Evolutionary conservation across 2,113 vertebrate species (phyloP), one percentile per base, ranked within the genome.

Genomic region (Leucopsar rothschildi): DNA sequence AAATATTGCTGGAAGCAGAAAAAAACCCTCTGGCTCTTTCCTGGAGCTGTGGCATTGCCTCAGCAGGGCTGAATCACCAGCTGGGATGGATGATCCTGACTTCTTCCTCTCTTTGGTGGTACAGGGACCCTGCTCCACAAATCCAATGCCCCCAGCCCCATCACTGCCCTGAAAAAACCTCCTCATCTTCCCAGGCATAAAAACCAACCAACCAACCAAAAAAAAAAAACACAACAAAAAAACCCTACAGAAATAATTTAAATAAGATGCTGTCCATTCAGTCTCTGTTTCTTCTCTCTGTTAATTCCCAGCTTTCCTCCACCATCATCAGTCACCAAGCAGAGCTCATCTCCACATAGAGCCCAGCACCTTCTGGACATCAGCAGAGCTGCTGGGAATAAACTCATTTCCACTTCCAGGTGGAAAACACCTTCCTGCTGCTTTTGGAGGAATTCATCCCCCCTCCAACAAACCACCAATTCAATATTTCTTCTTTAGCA

Each of bases 1-100:
- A 80, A 93, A 92, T 45, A 56, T 47, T 93, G 82, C 92, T 92
- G 90, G 69, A 75, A 92, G 82, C 63, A 93, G 69, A 56, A 87
- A 60, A 60, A 84, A 71, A 3, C 15, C 65, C 65, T 55, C 50
- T 5, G 1, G 61, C 84, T 63, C 77, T 52, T 0, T 4, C 44
- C 44, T 4, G 47, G 70, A 75, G 75, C 75, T 0, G 0, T 25
- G 88, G 81, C 70, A 60, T 25, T 0, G 2, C 73, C 76, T 68
- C 57, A 39, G 79, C 20, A 1, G 64, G 72, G 72, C 86, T 76
- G 80, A 92, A 49, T 88, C 91, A 71, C 11, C 42, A 50, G 20
- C 55, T 2, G 6, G 78, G 69, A 70, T 2, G 17, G 78, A 69
- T 0, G 4, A 4, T 76, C 71, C 69, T 8, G 7, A 49, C 42